A percentile compares a stretch with the other conserved stretches of the same genome.
Conservation (phyloP, 2,888 invertebrate species). For the Phrixothrix hirtus region DNA sequence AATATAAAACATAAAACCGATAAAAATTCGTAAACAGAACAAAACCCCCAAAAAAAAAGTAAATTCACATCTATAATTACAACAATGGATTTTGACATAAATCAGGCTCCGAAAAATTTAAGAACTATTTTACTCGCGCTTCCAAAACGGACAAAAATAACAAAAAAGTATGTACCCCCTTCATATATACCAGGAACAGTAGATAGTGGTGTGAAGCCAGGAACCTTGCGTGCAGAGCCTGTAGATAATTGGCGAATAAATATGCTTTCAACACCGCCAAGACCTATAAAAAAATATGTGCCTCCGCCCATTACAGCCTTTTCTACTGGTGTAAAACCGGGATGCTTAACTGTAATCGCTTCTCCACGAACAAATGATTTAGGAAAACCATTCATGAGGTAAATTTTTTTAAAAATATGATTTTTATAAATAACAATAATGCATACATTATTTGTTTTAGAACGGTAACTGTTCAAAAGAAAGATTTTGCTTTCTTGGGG, state of each 20-base stretch:
- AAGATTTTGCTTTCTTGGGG: constrained; percentile 19
- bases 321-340: constrained; percentile 19
- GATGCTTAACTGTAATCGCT: constrained; percentile 17
- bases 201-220: constrained; percentile 3
- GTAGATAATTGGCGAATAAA: constrained; percentile 37
- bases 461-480: no score
- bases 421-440: no score
- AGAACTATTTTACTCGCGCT: constrained; percentile 16
- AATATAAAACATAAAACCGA: background rate
- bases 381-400: constrained; percentile 27
- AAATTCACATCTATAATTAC: background rate
- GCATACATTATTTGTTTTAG: no score
- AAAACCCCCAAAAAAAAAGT: constrained; percentile 4
- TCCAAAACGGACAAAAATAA: constrained; percentile 2
- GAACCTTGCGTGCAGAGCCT: constrained; percentile 2
- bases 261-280: constrained; percentile 28
- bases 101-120: constrained; percentile 3
- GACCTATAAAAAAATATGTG: constrained; percentile 17
- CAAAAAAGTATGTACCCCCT: constrained; percentile 11
- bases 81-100: background rate
- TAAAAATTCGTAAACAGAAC: background rate
- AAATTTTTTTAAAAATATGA: constrained; percentile 6
- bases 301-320: constrained; percentile 4
- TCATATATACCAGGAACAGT: constrained; percentile 4
- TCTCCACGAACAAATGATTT: constrained; percentile 26